Percentiles rank a stretch among this genome's conserved stretches.
Evolutionary conservation across 2,797 vertebrate genomes (phyloP).

Genomic region (Petrocephalus schoutedeni): DNA sequence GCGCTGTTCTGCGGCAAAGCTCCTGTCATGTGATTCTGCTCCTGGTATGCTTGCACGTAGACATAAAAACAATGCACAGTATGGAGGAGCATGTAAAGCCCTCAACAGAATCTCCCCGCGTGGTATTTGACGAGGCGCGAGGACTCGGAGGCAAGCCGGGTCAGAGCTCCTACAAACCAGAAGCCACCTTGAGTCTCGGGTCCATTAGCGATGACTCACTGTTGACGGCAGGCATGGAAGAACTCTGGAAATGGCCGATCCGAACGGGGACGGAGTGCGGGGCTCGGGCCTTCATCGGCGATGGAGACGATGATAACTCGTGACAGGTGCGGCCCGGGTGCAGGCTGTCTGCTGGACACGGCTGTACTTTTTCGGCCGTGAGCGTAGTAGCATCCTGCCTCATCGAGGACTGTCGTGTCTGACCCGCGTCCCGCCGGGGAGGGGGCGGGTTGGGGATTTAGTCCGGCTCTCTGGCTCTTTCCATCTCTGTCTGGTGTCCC

Average conservation of each 20-base stretch:
- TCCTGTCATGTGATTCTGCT: neutral
- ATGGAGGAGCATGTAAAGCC: neutral
- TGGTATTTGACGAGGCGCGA: neutral
- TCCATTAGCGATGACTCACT: neutral
- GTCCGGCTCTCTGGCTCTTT: neutral
- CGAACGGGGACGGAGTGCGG: neutral
- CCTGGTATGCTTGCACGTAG: neutral
- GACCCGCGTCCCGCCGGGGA: neutral
- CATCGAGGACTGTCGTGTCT: neutral
- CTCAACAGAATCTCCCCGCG: neutral
- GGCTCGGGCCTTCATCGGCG: neutral
- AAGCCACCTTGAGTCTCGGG: neutral
- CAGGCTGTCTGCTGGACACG: neutral
- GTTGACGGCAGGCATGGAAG: neutral
- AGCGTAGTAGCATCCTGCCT: neutral
- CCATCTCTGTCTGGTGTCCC: neutral
- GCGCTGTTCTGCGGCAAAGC: neutral
- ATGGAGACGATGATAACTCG: neutral
- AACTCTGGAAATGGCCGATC: neutral
- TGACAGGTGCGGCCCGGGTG: neutral
- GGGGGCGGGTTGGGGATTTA: neutral
- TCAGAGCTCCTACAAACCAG: neutral
- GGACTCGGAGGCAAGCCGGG: neutral
- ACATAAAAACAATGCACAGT: neutral
- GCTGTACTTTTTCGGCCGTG: neutral